Conservation (phyloP, 2,888 invertebrate species). For the Drosophila nr. perissopoda region DNA sequence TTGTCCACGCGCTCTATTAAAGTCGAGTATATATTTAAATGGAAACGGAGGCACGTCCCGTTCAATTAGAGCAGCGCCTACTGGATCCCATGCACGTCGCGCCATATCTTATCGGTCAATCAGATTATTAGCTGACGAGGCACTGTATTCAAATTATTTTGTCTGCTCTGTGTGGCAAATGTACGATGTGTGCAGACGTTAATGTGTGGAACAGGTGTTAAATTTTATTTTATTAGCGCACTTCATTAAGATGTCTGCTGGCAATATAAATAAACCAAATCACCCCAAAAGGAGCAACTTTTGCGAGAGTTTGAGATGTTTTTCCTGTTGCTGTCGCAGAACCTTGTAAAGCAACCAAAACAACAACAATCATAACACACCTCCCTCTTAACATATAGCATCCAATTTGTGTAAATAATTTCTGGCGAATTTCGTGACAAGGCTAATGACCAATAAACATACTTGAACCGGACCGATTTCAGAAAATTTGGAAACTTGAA, state of each 20-base stretch:
- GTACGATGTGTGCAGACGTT: slow-evolving; percentile 15
- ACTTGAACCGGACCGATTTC: slow-evolving; percentile 63
- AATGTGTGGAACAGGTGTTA: slow-evolving; percentile 48
- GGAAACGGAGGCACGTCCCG: slow-evolving; percentile 70
- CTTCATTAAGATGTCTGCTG: slow-evolving; percentile 68
- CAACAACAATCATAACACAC: slow-evolving; percentile 1
- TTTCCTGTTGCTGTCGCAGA: slow-evolving; percentile 43
- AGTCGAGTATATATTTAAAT: slow-evolving; percentile 28
- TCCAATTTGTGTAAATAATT: slow-evolving; percentile 42
- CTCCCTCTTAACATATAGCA: slow-evolving; percentile 8
- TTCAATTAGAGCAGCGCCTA: slow-evolving; percentile 53
- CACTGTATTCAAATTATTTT: slow-evolving; percentile 20
- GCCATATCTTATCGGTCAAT: slow-evolving; percentile 63
- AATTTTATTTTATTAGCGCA: slow-evolving; percentile 60
- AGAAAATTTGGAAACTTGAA: slow-evolving; percentile 36
- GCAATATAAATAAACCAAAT: slow-evolving; percentile 23
- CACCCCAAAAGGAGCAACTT: slow-evolving; percentile 19
- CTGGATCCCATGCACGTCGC: slow-evolving; percentile 57
- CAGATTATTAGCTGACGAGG: slow-evolving; percentile 27
- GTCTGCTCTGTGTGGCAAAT: slow-evolving; percentile 6
- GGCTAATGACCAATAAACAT: slow-evolving; percentile 66
- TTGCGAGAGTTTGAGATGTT: slow-evolving; percentile 13
- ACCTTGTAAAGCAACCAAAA: slow-evolving; percentile 28
- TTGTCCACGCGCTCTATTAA: slow-evolving; percentile 50
- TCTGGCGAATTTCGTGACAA: slow-evolving; percentile 50